These are phyloP conservation scores for Thunnus albacares DNA, from an alignment of 2,797 vertebrate genomes.

Conservation along the genomic window DNA sequence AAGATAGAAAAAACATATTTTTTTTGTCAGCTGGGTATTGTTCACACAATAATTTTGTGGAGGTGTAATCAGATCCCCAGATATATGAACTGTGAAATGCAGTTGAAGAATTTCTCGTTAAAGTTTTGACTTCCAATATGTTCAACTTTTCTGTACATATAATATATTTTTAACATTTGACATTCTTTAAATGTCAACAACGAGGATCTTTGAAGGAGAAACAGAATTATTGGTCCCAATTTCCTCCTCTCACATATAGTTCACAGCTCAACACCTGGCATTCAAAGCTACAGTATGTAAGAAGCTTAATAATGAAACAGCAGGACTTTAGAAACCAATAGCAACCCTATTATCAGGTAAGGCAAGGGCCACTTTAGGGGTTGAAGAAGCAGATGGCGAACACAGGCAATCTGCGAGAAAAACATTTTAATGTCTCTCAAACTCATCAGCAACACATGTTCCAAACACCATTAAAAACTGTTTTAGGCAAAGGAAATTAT, in stretches of 20 bases:
- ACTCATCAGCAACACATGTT: background rate
- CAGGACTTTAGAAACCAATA: too few relatives aligned
- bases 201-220: background rate
- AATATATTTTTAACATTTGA: background rate
- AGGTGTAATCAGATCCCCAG: background rate
- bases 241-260: background rate
- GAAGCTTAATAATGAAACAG: background rate
- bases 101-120: background rate
- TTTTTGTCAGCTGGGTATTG: constrained; percentile 26
- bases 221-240: background rate
- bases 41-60: constrained; percentile 16
- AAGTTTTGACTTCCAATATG: background rate
- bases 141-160: background rate
- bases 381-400: background rate
- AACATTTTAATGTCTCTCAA: background rate
- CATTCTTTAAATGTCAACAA: background rate
- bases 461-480: background rate
- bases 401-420: background rate
- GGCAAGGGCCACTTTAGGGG: background rate
- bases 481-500: background rate
- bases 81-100: background rate
- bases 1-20: too few relatives aligned
- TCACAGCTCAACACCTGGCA: background rate
- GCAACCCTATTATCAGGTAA: too few relatives aligned
- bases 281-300: background rate